Percentiles rank a stretch among this genome's conserved stretches.
phyloP scores from a whole-genome alignment of 1,140 invertebrate genomes.

The Cryptotermes secundus region DNA sequence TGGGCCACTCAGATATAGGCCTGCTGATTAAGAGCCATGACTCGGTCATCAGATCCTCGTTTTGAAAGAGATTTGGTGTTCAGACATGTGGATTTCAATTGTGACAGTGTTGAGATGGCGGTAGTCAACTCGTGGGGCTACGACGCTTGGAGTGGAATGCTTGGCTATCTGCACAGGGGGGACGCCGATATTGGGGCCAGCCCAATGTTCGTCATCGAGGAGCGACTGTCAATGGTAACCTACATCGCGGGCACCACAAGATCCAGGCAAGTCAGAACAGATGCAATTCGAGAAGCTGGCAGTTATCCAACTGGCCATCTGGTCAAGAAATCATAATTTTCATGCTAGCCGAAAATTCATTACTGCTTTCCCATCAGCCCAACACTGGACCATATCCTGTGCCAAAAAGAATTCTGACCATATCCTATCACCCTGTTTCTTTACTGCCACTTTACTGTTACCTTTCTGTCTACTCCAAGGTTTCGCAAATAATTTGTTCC shows the following conservation, averaged over 20 bases:
- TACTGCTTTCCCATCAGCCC: neutral
- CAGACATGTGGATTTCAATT: too few relatives aligned
- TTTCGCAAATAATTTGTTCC: too few relatives aligned
- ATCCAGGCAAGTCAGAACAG: neutral
- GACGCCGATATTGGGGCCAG: conserved; percentile 34
- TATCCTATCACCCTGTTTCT: neutral
- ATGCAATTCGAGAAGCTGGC: neutral
- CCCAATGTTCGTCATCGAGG: conserved; percentile 27
- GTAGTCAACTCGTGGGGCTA: conserved; percentile 32
- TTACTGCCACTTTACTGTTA: neutral
- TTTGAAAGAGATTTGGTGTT: too few relatives aligned
- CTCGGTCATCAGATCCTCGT: too few relatives aligned
- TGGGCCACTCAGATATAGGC: too few relatives aligned
- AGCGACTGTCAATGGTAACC: conserved; percentile 9
- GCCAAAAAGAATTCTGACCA: neutral
- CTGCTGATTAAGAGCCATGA: too few relatives aligned
- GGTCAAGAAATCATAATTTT: neutral
- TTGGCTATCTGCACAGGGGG: conserved; percentile 26
- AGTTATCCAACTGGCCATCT: neutral
- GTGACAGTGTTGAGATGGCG: conserved; percentile 18
- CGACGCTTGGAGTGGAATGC: conserved; percentile 29
- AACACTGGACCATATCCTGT: neutral
- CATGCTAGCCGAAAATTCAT: neutral
- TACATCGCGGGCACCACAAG: conserved; percentile 28
- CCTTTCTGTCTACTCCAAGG: too few relatives aligned